phyloP scores from a whole-genome alignment of 2,797 vertebrate species.

The Thalassophryne amazonica region DNA sequence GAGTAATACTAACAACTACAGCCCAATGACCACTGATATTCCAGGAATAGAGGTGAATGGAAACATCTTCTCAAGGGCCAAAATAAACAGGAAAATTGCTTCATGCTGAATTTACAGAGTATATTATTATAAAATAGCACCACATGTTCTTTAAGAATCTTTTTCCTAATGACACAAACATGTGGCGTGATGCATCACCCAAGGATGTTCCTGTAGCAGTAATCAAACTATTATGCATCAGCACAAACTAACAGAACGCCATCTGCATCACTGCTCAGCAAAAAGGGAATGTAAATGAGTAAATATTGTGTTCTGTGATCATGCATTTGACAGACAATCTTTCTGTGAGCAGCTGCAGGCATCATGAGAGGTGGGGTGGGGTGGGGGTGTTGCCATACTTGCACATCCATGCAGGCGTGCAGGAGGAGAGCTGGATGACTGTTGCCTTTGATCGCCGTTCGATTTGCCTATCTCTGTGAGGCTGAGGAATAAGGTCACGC shows the following conservation, averaged over 20 bases:
- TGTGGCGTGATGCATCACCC: constrained; percentile 12
- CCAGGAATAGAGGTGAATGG: constrained; percentile 19
- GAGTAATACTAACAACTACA: constrained; percentile 34
- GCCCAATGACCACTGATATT: constrained; percentile 39
- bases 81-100: constrained; percentile 34
- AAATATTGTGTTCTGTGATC: constrained; percentile 35
- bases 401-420: constrained; percentile 30
- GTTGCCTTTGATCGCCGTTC: constrained; percentile 61
- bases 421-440: constrained; percentile 35
- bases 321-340: constrained; percentile 57
- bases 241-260: constrained; percentile 2
- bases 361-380: constrained; percentile 17
- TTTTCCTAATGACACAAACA: constrained; percentile 26
- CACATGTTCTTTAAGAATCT: constrained; percentile 35
- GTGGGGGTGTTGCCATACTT: constrained; percentile 10
- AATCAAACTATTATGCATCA: constrained; percentile 13
- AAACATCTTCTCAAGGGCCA: constrained; percentile 36
- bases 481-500: constrained; percentile 86
- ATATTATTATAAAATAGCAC: constrained; percentile 20
- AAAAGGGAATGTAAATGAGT: constrained; percentile 30
- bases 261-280: constrained; percentile 20
- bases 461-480: constrained; percentile 77
- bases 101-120: constrained; percentile 32
- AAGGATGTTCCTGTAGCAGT: neutral
- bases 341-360: constrained; percentile 55